Base-by-base conservation (phyloP, 2,113 vertebrate species). In the Dasyornis broadbenti region DNA sequence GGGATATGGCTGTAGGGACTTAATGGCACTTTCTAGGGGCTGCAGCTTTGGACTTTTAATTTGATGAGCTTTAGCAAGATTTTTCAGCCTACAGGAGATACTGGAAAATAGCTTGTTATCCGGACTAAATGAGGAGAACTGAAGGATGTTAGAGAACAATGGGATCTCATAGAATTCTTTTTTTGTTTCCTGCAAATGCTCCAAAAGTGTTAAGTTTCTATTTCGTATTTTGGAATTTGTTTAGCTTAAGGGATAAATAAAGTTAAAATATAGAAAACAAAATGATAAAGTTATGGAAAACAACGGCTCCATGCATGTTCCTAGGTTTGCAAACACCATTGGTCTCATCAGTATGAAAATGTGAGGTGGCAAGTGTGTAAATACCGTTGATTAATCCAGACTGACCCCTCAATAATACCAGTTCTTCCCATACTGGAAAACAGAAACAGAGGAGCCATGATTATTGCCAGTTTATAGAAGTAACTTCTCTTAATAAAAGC, bases 161-260 rank as follows among this genome's bases (percentile, higher is more conserved):
- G 13, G 14, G 22, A 3, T 66, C 23, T 57, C 1, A 0, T 2
- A n/a, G 39, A 33, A 89, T 44, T 39, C 28, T 49, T 66, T 16
- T 49, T 63, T 91, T 54, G 19, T 66, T 73, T 27, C 30, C 44
- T 64, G 53, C 27, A 57, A 45, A 59, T 94, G 3, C 15, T 79
- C 27, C 21, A 53, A 27, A 65, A 87, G 5, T 1, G 13, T 76
- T 86, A 10, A 6, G 1, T 23, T 89, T 86, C 14, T 90, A 19
- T 65, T 86, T 63, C 13, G 2, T 57, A 31, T 69, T 85, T 82
- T 54, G 11, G 9, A 70, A 59, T 66, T 27, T 39, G 4, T 16
- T 76, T 69, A 57, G 4, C 22, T 44, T 63, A 27, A 65, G 45
- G 80, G 35, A 52, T 30, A 72, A 79, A 64, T 54, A 30, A 78